Conservation (phyloP, 2,797 vertebrate species). For the Acanthiza pusilla region DNA sequence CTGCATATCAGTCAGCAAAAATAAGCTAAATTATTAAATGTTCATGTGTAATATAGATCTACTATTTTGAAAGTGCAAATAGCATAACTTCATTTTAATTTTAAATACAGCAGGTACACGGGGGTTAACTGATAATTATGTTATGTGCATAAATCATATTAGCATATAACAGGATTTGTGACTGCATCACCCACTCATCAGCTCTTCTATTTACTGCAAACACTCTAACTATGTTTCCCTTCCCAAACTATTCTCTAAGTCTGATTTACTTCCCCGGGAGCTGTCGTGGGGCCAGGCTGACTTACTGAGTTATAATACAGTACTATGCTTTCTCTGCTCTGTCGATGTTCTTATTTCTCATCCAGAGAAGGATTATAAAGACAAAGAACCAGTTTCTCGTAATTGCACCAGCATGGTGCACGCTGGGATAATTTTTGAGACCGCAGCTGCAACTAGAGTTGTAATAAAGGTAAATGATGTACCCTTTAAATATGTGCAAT, state of each 20-base stretch:
- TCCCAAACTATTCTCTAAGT: not conserved
- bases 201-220: slow-evolving; percentile 6
- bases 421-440: slow-evolving; percentile 31
- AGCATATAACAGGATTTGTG: slow-evolving; percentile 36
- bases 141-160: not conserved
- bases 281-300: not conserved
- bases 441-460: not conserved
- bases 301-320: not conserved
- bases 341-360: not conserved
- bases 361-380: not conserved
- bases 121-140: slow-evolving; percentile 8
- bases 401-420: not conserved
- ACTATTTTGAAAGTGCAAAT: not conserved
- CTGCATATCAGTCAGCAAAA: not conserved
- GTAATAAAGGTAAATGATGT: slow-evolving; percentile 45
- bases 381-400: not conserved
- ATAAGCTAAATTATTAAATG: not conserved
- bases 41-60: not conserved
- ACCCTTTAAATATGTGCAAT: slow-evolving; percentile 21
- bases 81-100: not conserved
- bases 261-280: not conserved
- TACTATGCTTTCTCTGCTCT: not conserved
- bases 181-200: not conserved
- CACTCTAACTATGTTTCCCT: not conserved
- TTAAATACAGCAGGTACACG: not conserved